Base-by-base conservation (phyloP, 2,888 invertebrate genomes). In the Phlogophora meticulosa region DNA sequence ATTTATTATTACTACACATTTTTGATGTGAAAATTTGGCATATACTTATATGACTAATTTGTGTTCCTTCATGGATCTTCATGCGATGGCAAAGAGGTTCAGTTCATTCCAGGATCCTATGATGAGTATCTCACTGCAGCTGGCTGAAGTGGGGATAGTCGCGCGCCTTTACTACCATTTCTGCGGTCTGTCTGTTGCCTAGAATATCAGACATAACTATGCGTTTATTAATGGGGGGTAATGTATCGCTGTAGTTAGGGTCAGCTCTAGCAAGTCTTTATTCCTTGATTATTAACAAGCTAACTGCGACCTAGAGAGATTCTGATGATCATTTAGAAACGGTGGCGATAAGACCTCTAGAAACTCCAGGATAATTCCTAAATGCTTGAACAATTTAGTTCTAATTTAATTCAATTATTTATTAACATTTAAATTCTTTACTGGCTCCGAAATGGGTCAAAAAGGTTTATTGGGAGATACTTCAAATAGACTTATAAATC, bases 201-300 rank as follows among this genome's bases (percentile, higher is more conserved):
- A n/a, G n/a, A n/a, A n/a, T n/a, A n/a, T n/a, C n/a, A n/a, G n/a
- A n/a, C 17, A 3, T 17, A 28, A 28, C 28, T 5, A 5, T 5
- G 28, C 4, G 28, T 28, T 28, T 2, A 28, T 28, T 4, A 28
- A 28, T 28, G 28, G 4, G 28, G 5, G 9, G 10, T 24, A 22
- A n/a, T 70, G n/a, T 38, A 69, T 58, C 9, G 24, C 28, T 36
- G 10, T 17, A 28, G 36, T 24, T 24, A 10, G 17, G 24, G 20
- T 49, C 10, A 28, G 38, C 10, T 49, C 34, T 45, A 4, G 59
- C 42, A 17, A 45, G 38, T 43, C n/a, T 20, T 59, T 53, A 53
- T 59, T 52, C 46, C 42, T 17, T 13, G 10, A 13, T 76, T 53
- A 60, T 51, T 55, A 76, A 45, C 32, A 58, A 57, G 13, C 28